Percentiles rank a stretch among this genome's conserved stretches.
phyloP scores from a whole-genome alignment of 2,797 vertebrate genomes.

The Propithecus deckenii region DNA sequence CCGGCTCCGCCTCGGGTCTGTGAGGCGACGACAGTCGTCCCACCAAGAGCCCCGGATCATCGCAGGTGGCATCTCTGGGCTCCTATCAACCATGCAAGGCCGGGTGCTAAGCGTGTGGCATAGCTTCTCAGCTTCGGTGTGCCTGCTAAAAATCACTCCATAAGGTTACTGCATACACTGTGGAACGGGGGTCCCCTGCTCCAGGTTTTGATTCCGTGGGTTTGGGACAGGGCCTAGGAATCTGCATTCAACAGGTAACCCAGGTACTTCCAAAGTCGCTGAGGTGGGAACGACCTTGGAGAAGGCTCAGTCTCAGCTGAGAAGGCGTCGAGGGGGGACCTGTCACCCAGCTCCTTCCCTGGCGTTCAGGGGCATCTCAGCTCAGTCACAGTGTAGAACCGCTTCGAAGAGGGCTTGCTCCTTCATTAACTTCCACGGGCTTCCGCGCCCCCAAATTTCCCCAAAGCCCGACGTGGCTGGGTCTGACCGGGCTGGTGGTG shows the following conservation, averaged over 20 bases:
- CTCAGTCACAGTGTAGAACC: background rate
- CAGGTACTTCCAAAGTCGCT: background rate
- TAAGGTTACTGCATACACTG: background rate
- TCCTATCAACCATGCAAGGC: background rate
- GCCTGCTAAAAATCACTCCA: background rate
- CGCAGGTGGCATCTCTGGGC: background rate
- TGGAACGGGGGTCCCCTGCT: background rate
- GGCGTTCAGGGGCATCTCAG: background rate
- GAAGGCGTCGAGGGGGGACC: background rate
- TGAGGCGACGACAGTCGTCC: rapidly evolving
- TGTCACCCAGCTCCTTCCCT: rapidly evolving
- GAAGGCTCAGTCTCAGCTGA: background rate
- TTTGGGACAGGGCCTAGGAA: background rate
- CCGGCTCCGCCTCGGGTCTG: rapidly evolving
- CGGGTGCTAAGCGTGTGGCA: background rate
- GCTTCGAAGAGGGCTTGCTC: too few species aligned
- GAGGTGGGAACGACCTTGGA: background rate
- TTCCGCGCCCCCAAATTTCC: background rate
- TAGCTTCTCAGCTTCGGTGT: background rate
- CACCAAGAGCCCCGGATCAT: background rate
- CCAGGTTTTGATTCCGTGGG: background rate
- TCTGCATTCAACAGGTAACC: background rate
- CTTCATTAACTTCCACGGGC: background rate
- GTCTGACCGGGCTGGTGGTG: background rate
- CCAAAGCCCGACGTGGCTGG: background rate